These are phyloP conservation scores for Penaeus japonicus DNA, from an alignment of 1,140 invertebrate species.

Conservation along the genomic window DNA sequence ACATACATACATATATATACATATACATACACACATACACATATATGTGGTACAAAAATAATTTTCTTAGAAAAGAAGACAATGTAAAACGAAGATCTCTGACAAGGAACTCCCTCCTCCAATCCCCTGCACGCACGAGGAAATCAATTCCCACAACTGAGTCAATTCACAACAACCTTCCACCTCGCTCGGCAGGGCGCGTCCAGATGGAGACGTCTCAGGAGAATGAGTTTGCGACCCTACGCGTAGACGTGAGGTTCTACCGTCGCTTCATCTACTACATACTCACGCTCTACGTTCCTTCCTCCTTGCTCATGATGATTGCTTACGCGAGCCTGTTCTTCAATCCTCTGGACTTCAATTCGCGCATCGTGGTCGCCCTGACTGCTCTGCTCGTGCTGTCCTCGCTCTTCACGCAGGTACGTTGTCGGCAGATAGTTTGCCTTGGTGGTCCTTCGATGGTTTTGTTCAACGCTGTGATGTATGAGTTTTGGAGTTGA, in stretches of 20 bases:
- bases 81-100: too few relatives aligned
- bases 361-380: slow-evolving; percentile 34
- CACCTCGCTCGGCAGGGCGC: neutral
- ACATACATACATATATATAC: too few relatives aligned
- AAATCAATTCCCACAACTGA: too few relatives aligned
- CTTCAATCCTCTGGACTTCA: slow-evolving; percentile 39
- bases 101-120: too few relatives aligned
- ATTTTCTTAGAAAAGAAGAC: too few relatives aligned
- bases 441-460: neutral
- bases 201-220: neutral
- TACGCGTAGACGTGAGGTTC: slow-evolving; percentile 17
- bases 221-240: neutral
- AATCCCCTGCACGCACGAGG: too few relatives aligned
- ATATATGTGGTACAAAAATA: too few relatives aligned
- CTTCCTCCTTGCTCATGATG: slow-evolving; percentile 21
- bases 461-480: too few relatives aligned
- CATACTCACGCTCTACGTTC: slow-evolving; percentile 37
- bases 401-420: slow-evolving; percentile 34
- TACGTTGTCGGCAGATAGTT: neutral
- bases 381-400: slow-evolving; percentile 29
- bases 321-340: slow-evolving; percentile 38
- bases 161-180: too few relatives aligned
- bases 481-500: too few relatives aligned
- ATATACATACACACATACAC: too few relatives aligned
- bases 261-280: slow-evolving; percentile 26